Evolutionary conservation across 2,113 vertebrate genomes (phyloP).

Genomic region (Rhombomys opimus): DNA sequence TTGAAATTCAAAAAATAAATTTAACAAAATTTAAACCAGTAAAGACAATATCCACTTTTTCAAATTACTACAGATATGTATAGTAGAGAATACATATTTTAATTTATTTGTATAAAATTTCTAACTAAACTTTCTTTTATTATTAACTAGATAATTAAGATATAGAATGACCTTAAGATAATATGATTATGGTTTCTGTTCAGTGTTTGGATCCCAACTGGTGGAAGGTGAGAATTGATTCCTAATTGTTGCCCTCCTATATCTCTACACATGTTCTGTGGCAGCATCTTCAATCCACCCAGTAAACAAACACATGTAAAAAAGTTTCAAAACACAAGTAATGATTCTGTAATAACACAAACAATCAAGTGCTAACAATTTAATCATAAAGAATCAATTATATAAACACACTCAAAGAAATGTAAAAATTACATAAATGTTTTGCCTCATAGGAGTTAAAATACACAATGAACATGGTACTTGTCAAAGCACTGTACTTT

Average conservation of each 20-base stretch:
- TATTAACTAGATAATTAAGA: not conserved
- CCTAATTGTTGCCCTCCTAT: not conserved
- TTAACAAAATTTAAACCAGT: not conserved
- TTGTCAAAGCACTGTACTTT: constrained; percentile 24
- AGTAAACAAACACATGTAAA: not conserved
- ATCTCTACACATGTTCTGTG: not conserved
- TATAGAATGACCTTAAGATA: not conserved
- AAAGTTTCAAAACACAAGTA: not conserved
- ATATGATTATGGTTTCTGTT: not conserved
- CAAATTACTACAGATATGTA: not conserved
- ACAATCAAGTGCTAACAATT: not conserved
- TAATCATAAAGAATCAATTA: not conserved
- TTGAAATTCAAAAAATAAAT: not conserved
- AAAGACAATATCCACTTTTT: not conserved
- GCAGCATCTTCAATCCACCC: not conserved
- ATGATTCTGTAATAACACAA: not conserved
- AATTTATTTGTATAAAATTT: not conserved
- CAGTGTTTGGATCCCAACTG: not conserved
- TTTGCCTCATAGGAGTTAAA: constrained; percentile 45
- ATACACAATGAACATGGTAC: not conserved
- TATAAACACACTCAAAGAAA: not conserved
- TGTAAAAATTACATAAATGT: not conserved
- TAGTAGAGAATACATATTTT: not conserved
- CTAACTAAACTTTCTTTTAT: not conserved
- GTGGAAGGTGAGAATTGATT: not conserved